Percentiles rank a stretch among this genome's conserved stretches.
These are phyloP conservation scores for Pica pica DNA, from an alignment of 2,113 vertebrate species.

Conservation along the genomic window DNA sequence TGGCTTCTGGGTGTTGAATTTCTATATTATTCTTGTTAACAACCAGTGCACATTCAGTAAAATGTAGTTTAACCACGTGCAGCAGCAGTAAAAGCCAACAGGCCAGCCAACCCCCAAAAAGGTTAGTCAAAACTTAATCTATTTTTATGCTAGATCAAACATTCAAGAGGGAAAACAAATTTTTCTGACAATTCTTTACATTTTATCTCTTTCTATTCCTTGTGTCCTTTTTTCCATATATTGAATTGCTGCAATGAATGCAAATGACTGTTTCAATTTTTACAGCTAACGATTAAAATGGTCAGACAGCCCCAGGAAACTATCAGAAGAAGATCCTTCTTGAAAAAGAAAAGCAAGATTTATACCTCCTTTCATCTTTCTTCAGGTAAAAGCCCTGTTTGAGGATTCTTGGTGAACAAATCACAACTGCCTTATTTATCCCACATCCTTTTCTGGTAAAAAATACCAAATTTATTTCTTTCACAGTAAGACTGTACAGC, in stretches of 20 bases:
- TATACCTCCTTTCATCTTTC: not conserved
- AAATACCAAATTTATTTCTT: not conserved
- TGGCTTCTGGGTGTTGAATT: not conserved
- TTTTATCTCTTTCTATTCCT: not conserved
- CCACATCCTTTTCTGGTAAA: not conserved
- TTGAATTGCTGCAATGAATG: not conserved
- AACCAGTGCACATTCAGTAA: not conserved
- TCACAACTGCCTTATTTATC: not conserved
- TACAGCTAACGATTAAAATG: not conserved
- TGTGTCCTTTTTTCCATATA: not conserved
- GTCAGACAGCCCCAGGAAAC: not conserved
- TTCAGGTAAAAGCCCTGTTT: not conserved
- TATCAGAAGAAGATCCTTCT: not conserved
- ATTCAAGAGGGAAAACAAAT: not conserved
- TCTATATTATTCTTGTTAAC: not conserved
- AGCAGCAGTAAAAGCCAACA: not conserved
- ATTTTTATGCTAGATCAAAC: not conserved
- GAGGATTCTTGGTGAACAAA: not conserved
- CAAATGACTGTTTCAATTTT: not conserved
- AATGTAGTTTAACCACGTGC: not conserved
- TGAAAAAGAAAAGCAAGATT: not conserved
- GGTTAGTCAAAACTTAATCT: not conserved
- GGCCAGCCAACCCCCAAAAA: fast-evolving
- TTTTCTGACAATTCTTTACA: not conserved
- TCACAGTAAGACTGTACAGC: not conserved